Conservation (phyloP, 1,140 invertebrate genomes). For the Octopus bimaculoides region DNA sequence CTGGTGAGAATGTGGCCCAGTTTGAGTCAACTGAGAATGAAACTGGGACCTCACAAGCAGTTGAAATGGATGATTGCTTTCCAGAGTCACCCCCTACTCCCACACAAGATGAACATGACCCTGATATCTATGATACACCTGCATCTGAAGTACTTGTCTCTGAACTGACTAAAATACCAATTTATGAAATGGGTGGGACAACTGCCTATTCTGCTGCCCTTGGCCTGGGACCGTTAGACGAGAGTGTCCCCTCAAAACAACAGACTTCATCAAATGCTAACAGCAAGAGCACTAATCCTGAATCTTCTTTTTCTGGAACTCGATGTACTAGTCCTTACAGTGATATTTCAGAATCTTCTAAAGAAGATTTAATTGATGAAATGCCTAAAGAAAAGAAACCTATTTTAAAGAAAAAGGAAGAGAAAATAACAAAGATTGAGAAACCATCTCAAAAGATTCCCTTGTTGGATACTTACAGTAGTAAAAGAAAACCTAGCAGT, state of each 20-base stretch:
- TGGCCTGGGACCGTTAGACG: not conserved
- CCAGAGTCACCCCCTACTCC: constrained; percentile 26
- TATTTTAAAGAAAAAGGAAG: constrained; percentile 14
- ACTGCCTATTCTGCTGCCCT: constrained; percentile 5
- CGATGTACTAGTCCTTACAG: constrained; percentile 26
- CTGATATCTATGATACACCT: constrained; percentile 15
- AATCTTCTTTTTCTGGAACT: constrained; percentile 4
- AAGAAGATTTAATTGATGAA: constrained; percentile 17
- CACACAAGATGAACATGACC: constrained; percentile 28
- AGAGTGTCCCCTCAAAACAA: not conserved
- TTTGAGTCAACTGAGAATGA: constrained; percentile 21
- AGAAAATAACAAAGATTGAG: not conserved
- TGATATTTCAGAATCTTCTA: constrained; percentile 32
- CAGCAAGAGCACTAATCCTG: not conserved
- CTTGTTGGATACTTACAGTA: not conserved
- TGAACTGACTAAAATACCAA: constrained; percentile 13
- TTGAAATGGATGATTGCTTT: constrained; percentile 26
- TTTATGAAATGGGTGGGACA: constrained; percentile 13
- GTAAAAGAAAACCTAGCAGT: constrained; percentile 16
- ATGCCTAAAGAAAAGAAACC: constrained; percentile 16
- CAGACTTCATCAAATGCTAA: constrained; percentile 13
- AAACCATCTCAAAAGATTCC: not conserved
- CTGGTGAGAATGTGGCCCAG: constrained; percentile 30
- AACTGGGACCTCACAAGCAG: constrained; percentile 18
- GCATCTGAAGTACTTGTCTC: constrained; percentile 15